phyloP scores from a whole-genome alignment of 2,888 invertebrate species.

The Listrodromus nycthemerus region DNA sequence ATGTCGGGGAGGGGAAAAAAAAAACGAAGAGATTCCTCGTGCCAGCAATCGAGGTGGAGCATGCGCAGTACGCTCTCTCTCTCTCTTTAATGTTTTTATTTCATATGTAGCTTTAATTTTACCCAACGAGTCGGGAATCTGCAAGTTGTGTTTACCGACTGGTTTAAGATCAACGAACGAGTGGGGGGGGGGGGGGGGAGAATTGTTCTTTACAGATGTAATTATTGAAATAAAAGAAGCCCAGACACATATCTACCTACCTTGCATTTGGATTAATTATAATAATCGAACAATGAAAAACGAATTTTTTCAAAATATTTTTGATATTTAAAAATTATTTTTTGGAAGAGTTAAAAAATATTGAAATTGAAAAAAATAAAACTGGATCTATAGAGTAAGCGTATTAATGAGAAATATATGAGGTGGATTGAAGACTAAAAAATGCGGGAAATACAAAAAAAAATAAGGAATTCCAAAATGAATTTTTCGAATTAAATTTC shows the following conservation, averaged over 20 bases:
- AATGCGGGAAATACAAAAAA: no score
- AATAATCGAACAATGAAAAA: no score
- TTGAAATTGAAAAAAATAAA: no score
- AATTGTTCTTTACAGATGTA: constrained; percentile 7
- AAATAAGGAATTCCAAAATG: no score
- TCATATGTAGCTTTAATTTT: background rate
- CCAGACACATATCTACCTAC: constrained; percentile 75
- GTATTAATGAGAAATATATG: no score
- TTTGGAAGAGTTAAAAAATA: no score
- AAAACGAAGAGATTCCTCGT: background rate
- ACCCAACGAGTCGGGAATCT: background rate
- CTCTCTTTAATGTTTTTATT: background rate
- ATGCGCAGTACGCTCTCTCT: background rate
- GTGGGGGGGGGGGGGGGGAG: background rate
- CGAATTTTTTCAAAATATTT: no score
- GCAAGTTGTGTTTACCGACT: background rate
- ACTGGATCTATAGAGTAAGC: no score
- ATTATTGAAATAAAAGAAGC: constrained; percentile 55
- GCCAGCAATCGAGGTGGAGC: background rate
- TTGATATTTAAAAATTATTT: no score
- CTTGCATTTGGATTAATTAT: background rate
- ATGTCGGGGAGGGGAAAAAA: background rate
- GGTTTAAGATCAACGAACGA: constrained; percentile 5
- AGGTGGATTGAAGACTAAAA: no score
- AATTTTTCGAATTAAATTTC: no score